Evolutionary conservation across 2,797 vertebrate genomes (phyloP).

Genomic region (Notolabrus celidotus): DNA sequence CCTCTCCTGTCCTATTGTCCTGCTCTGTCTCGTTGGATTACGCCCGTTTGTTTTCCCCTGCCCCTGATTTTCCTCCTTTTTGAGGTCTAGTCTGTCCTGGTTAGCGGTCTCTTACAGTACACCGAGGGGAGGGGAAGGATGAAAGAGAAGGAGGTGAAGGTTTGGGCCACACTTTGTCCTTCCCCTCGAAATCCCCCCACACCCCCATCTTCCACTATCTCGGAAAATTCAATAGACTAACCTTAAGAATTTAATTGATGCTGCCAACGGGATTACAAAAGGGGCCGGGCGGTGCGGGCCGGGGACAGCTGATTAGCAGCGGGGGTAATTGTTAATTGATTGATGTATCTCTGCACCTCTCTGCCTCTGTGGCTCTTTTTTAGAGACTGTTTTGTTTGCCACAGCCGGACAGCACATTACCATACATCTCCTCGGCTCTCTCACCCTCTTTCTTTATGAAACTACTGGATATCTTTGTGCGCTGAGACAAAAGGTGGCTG

Average conservation of each 20-base stretch:
- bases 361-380: conserved; percentile 77
- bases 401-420: conserved; percentile 79
- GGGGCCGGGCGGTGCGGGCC: conserved; percentile 68
- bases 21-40: conserved; percentile 30
- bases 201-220: conserved; percentile 73
- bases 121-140: neutral
- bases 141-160: conserved; percentile 64
- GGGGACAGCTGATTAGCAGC: conserved; percentile 89
- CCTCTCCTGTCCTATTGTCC: conserved; percentile 27
- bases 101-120: conserved; percentile 6
- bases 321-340: conserved; percentile 89
- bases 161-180: conserved; percentile 82
- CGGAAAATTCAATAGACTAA: conserved; percentile 90
- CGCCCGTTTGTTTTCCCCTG: conserved; percentile 18
- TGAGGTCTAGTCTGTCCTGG: neutral
- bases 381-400: too few relatives aligned
- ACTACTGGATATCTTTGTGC: conserved; percentile 62
- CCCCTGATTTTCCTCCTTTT: conserved; percentile 18
- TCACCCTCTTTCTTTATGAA: conserved; percentile 4
- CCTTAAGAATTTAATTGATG: conserved; percentile 91
- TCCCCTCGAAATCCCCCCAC: conserved; percentile 36
- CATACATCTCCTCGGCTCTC: conserved; percentile 72
- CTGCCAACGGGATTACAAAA: conserved; percentile 86
- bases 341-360: conserved; percentile 87
- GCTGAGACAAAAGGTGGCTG: conserved; percentile 75